Percentiles rank a stretch among this genome's conserved stretches.
Conservation (phyloP, 2,888 invertebrate genomes). For the Leucophenga maculata region DNA sequence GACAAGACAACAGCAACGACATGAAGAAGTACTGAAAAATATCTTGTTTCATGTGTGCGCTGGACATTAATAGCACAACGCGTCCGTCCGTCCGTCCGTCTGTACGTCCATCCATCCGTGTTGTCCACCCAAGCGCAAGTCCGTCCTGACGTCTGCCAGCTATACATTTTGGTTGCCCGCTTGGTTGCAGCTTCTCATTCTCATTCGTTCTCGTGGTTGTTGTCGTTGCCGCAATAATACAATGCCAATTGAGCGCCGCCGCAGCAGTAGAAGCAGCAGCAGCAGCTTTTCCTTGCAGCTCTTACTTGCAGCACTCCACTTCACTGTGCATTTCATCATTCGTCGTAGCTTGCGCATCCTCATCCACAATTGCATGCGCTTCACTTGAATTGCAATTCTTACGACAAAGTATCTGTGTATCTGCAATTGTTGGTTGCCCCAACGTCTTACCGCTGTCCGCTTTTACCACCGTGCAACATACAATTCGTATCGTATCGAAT, state of each 20-base stretch:
- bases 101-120: conserved; percentile 27
- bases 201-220: conserved; percentile 8
- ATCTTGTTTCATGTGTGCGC: conserved; percentile 66
- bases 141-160: background rate
- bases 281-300: conserved; percentile 32
- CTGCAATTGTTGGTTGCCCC: background rate
- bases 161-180: conserved; percentile 23
- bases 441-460: background rate
- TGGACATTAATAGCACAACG: conserved; percentile 64
- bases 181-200: conserved; percentile 20
- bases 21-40: conserved; percentile 52
- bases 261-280: background rate
- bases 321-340: conserved; percentile 57
- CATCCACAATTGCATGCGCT: background rate
- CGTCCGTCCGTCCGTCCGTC: conserved; percentile 34
- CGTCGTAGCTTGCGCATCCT: too few relatives aligned
- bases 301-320: conserved; percentile 36
- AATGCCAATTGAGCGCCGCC: conserved; percentile 19
- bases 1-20: conserved; percentile 6
- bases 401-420: background rate
- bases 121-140: conserved; percentile 31
- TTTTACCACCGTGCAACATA: background rate
- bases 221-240: conserved; percentile 11
- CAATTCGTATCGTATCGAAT: conserved; percentile 30
- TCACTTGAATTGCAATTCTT: background rate